A percentile compares a stretch with the other conserved stretches of the same genome.
phyloP scores from a whole-genome alignment of 2,888 invertebrate genomes.

The Lycophotia porphyrea region DNA sequence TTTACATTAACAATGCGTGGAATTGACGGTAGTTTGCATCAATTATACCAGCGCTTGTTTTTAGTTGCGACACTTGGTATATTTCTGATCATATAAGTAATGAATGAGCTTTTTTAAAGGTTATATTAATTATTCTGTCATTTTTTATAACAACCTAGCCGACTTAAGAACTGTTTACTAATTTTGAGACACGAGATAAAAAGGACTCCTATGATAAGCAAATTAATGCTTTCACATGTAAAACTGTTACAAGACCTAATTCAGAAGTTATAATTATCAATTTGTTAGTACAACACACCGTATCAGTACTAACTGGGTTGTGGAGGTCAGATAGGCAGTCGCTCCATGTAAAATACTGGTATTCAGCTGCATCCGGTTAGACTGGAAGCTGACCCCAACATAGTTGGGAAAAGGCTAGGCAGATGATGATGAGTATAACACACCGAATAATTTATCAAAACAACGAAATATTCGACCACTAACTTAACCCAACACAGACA shows the following conservation, averaged over 20 bases:
- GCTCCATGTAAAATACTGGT: too few relatives aligned
- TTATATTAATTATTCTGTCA: background rate
- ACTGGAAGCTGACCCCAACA: too few relatives aligned
- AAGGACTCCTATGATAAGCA: background rate
- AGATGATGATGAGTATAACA: too few relatives aligned
- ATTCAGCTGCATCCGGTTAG: too few relatives aligned
- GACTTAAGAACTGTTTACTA: background rate
- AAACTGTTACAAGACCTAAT: background rate
- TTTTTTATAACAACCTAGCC: background rate
- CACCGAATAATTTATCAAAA: too few relatives aligned
- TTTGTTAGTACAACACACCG: too few relatives aligned
- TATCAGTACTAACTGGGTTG: too few relatives aligned
- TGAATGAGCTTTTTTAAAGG: background rate
- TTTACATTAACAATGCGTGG: constrained; percentile 48
- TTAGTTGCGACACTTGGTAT: constrained; percentile 16
- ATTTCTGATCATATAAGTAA: background rate
- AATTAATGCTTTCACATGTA: background rate
- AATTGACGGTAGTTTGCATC: constrained; percentile 54
- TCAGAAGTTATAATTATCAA: background rate
- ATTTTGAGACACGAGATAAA: background rate
- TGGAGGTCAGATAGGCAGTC: too few relatives aligned
- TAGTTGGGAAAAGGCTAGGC: too few relatives aligned
- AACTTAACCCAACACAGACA: too few relatives aligned
- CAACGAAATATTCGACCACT: background rate
- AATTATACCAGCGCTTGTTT: constrained; percentile 52